Percentiles rank a stretch among this genome's conserved stretches.
phyloP scores from a whole-genome alignment of 23 tunicate genomes.

The Ascidia mentula region DNA sequence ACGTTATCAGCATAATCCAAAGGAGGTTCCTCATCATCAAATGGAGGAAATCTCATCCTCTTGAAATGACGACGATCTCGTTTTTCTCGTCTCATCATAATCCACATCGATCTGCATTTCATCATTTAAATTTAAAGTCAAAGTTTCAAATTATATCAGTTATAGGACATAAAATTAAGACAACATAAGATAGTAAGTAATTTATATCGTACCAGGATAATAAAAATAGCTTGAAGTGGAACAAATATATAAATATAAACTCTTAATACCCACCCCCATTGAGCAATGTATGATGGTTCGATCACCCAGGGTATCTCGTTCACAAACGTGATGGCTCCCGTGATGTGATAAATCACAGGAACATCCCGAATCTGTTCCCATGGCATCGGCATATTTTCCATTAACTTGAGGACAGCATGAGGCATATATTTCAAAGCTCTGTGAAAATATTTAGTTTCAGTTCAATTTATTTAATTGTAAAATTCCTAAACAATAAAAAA shows the following conservation, averaged over 20 bases:
- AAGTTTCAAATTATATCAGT: too few relatives aligned
- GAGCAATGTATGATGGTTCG: conserved; percentile 97
- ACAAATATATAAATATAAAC: too few relatives aligned
- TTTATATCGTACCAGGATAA: background rate
- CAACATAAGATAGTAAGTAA: too few relatives aligned
- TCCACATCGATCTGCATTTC: conserved; percentile 91
- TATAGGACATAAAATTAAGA: too few relatives aligned
- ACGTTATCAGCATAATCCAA: conserved; percentile 98
- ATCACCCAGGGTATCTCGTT: conserved; percentile 99
- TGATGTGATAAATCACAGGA: conserved; percentile 96
- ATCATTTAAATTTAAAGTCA: background rate
- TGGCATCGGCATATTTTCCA: conserved; percentile 99
- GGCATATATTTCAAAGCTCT: conserved; percentile 99
- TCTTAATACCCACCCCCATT: conserved; percentile 99
- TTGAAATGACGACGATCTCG: conserved; percentile 99
- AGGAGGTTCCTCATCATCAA: conserved; percentile 99
- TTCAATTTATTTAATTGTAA: background rate
- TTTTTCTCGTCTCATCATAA: conserved; percentile 98
- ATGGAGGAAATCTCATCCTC: conserved; percentile 98
- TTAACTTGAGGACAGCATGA: conserved; percentile 87
- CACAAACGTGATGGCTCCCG: conserved; percentile 97
- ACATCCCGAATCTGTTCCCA: conserved; percentile 99
- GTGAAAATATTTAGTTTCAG: background rate
- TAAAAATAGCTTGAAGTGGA: background rate
- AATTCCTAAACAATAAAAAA: too few relatives aligned